Evolutionary conservation across 64 coral and sea anemone genomes (phyloP), one percentile per base, ranked within the genome.

Genomic region (Dendronephthya gigantea): DNA sequence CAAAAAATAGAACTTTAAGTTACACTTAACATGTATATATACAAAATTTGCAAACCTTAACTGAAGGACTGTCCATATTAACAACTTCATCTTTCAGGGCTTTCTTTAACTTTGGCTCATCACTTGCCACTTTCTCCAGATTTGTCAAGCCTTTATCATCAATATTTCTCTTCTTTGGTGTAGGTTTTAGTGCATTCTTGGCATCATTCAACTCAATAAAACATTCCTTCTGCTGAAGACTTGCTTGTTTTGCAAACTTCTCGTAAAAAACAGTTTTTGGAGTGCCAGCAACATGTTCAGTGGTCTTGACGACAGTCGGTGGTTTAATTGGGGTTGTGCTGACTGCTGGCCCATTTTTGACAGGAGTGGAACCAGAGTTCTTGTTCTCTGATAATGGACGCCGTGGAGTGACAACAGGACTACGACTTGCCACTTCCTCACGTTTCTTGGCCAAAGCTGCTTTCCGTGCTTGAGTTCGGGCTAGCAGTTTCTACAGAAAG

Each of bases 181-280:
- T 62, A 0, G 55, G 55, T 79, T 79, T 79, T 19, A 79, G 22
- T 12, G 72, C 72, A 34, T 10, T 39, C 36, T 79, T 79, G 1
- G 72, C 72, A 2, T 79, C 72, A 30, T 33, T 33, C 9, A 79
- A 29, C 31, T 79, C 72, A 39, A 79, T 79, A 34, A 79, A 79
- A 39, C 72, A 79, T 35, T 79, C 72, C 29, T 79, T 79, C 16
- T 79, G 72, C 25, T 29, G 13, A 19, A 79, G 29, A 39, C 72
- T 79, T 10, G 72, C 32, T 79, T 79, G 72, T 79, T 79, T 79
- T 34, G 72, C 30, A 39, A 36, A 79, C 36, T 79, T 79, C 72
- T 79, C 72, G 29, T 79, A 79, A 33, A 4, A 35, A 34, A 79
- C 72, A 34, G 30, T 79, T 39, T 34, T 79, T 34, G 72, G 72